Evolutionary conservation across 2,888 invertebrate species (phyloP).

Genomic region (Homarus gammarus): DNA sequence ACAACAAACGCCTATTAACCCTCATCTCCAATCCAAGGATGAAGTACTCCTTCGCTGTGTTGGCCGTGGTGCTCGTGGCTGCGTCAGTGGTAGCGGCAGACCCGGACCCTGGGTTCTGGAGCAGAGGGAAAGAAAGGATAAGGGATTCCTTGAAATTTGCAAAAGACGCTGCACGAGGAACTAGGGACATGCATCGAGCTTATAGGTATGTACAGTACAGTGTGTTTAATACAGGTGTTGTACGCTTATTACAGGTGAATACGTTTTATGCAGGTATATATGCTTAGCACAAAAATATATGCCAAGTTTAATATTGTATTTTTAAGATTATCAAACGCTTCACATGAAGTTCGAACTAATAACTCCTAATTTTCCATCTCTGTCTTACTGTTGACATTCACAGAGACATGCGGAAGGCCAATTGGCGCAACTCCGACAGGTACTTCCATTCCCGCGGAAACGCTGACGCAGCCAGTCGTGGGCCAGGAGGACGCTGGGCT

Average conservation of each 20-base stretch:
- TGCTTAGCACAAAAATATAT: no score
- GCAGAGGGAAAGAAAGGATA: no score
- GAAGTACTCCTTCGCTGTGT: background rate
- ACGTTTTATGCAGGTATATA: no score
- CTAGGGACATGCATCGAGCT: conserved; percentile 37
- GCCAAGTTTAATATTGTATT: no score
- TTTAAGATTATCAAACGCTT: no score
- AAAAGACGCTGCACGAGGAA: conserved; percentile 8
- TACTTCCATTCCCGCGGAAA: conserved; percentile 54
- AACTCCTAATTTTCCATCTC: no score
- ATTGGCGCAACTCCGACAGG: conserved; percentile 40
- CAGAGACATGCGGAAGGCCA: conserved; percentile 52
- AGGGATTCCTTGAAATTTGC: background rate
- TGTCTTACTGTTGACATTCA: no score
- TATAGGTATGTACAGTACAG: conserved; percentile 27
- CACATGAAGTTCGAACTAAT: no score
- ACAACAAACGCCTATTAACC: no score
- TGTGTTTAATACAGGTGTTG: no score
- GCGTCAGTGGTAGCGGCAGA: background rate
- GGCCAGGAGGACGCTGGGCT: conserved; percentile 37
- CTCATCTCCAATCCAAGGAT: no score
- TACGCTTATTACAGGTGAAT: no score
- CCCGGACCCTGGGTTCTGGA: background rate
- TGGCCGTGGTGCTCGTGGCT: conserved; percentile 18
- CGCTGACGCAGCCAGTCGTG: conserved; percentile 39